Evolutionary conservation across 2,888 invertebrate species (phyloP), one percentile per base, ranked within the genome.

Genomic region (Drosophila prostipennis): DNA sequence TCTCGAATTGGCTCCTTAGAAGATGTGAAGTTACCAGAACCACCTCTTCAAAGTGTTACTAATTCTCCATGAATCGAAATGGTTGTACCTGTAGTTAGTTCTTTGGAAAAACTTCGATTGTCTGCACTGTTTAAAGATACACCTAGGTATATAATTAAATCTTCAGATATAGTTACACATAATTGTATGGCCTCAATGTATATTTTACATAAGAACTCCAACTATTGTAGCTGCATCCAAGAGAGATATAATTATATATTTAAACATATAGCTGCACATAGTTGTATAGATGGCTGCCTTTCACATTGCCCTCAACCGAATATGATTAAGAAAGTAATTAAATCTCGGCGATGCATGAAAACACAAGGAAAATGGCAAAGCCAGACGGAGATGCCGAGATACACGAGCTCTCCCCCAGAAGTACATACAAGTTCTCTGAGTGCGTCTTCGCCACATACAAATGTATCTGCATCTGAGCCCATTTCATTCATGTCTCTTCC

Each of bases 331-430:
- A 89, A 89, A 82, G 79, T 77, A 90, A 90, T 90, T 88, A 90
- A 89, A 86, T 78, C 60, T 73, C 85, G 84, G 80, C 84, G 90
- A 89, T 80, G 90, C 89, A 90, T 85, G 80, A 79, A 79, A 79
- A 76, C 74, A 53, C 68, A 34, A 59, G 54, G 51, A 68, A 48
- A 56, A 72, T 57, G 56, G 51, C 61, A 56, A 52, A 36, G 40
- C 51, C 67, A 65, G 64, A 45, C 65, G 34, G 32, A 45, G 65
- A 67, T 54, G 46, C 65, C 23, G 16, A 51, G 65, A 64, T 43
- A 26, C 40, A 32, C 8, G 36, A 26, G 37, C 37, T 53, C 46
- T 32, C 36, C 49, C 58, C 45, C 19, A n/a, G 19, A 65, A 64
- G 72, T 75, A 73, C 49, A 53, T 63, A 26, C 68, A 11, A 73